Percentiles rank a stretch among this genome's conserved stretches.
These are phyloP conservation scores for Pogonognathellus flavescens DNA, from an alignment of 1,140 invertebrate genomes.

Conservation along the genomic window DNA sequence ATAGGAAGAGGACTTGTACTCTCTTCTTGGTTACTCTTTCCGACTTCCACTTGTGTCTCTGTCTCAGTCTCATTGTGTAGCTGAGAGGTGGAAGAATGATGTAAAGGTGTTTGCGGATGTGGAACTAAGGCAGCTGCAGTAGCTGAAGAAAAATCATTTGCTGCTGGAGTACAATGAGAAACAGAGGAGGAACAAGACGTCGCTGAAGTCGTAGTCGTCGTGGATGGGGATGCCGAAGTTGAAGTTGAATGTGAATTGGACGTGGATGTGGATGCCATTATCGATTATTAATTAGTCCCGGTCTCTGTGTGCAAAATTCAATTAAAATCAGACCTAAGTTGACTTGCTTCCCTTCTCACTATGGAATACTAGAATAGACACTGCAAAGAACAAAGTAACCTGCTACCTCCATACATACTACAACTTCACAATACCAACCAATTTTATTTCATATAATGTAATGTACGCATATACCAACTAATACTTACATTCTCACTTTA, in stretches of 20 bases:
- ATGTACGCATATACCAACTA: neutral
- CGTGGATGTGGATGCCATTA: slow-evolving; percentile 65
- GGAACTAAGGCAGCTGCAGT: neutral
- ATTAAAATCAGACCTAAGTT: slow-evolving; percentile 63
- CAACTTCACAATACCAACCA: neutral
- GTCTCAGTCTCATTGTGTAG: slow-evolving; percentile 25
- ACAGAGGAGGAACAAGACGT: slow-evolving; percentile 32
- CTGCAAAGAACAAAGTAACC: neutral
- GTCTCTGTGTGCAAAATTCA: slow-evolving; percentile 62
- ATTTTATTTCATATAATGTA: neutral
- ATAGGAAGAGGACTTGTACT: slow-evolving; percentile 37
- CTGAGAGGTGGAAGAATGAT: slow-evolving; percentile 25
- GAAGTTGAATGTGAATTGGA: slow-evolving; percentile 52
- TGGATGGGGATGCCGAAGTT: slow-evolving; percentile 31
- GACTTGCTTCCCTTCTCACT: slow-evolving; percentile 33
- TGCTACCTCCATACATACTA: neutral
- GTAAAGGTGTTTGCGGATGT: slow-evolving; percentile 18
- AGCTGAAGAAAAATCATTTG: neutral
- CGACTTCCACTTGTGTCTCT: slow-evolving; percentile 23
- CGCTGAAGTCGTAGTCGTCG: slow-evolving; percentile 13
- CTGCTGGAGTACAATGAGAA: slow-evolving; percentile 31
- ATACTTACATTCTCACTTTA: neutral
- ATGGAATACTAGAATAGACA: neutral
- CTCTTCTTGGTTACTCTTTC: slow-evolving; percentile 21
- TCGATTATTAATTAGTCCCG: slow-evolving; percentile 67